Conservation (phyloP, 2,797 vertebrate species). For the Mionectes olivaceus region DNA sequence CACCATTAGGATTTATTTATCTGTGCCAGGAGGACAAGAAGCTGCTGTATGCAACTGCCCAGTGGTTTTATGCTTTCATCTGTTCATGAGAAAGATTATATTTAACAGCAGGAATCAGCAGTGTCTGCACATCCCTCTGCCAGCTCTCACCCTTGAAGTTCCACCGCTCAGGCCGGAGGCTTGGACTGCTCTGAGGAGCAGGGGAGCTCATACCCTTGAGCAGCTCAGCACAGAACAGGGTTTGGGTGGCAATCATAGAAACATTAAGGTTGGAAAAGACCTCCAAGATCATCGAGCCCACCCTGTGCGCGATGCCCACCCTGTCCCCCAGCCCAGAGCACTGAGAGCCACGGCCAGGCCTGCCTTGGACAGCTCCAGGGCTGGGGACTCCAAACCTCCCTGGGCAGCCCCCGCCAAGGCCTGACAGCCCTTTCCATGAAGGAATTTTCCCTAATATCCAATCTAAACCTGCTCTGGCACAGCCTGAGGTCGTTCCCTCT, state of each 20-base stretch:
- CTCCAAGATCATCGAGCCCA: not conserved
- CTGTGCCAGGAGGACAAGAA: not conserved
- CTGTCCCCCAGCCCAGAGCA: not conserved
- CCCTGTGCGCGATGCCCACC: no score
- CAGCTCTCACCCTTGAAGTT: not conserved
- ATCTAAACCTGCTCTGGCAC: not conserved
- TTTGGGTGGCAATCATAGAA: not conserved
- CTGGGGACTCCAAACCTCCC: not conserved
- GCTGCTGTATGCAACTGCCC: not conserved
- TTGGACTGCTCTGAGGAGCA: not conserved
- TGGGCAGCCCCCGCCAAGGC: not conserved
- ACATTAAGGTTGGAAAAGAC: not conserved
- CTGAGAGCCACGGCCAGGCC: not conserved
- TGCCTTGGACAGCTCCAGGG: not conserved
- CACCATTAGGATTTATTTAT: not conserved
- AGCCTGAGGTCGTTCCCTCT: not conserved
- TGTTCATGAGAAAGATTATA: not conserved
- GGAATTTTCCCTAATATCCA: not conserved
- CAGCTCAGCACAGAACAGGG: accelerated
- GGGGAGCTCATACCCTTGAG: not conserved
- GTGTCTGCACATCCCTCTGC: not conserved
- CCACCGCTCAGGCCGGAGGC: not conserved
- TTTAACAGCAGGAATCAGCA: not conserved
- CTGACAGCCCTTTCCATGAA: not conserved
- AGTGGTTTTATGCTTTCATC: not conserved